Percentiles rank a stretch among this genome's conserved stretches.
Conservation (phyloP, 2,797 vertebrate species). For the Acipenser transmontanus region DNA sequence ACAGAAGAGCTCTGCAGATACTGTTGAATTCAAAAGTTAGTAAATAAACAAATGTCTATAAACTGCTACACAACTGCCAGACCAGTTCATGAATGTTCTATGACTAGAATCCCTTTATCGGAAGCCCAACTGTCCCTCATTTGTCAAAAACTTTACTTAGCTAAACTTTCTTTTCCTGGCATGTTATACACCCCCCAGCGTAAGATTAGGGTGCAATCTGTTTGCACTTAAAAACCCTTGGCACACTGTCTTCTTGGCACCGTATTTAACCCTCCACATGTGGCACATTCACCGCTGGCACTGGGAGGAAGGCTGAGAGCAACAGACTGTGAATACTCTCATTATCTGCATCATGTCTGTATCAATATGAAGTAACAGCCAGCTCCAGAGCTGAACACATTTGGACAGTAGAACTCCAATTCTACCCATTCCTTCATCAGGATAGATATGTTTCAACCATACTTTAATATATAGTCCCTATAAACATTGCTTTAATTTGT, state of each 20-base stretch:
- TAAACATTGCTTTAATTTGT: no score
- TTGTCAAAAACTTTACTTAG: constrained; percentile 18
- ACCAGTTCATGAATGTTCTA: no score
- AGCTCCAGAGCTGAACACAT: constrained; percentile 39
- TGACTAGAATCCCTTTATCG: no score
- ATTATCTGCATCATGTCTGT: constrained; percentile 57
- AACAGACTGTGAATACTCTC: constrained; percentile 63
- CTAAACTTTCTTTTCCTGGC: constrained; percentile 6
- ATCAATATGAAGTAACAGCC: constrained; percentile 46
- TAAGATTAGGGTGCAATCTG: constrained; percentile 69
- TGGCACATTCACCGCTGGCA: constrained; percentile 56
- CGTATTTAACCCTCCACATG: constrained; percentile 63
- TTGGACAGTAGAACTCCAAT: constrained; percentile 8
- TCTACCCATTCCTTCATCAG: no score
- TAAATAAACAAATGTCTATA: no score
- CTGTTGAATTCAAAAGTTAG: no score
- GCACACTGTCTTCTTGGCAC: constrained; percentile 65
- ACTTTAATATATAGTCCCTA: no score
- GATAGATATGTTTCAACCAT: no score
- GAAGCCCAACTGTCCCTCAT: background rate
- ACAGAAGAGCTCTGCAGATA: no score
- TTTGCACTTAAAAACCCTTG: constrained; percentile 65
- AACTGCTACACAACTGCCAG: no score
- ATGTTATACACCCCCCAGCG: constrained; percentile 12
- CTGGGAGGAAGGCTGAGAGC: constrained; percentile 47